Base-by-base conservation (phyloP, 1,140 invertebrate species). In the Archivesica marissinica region DNA sequence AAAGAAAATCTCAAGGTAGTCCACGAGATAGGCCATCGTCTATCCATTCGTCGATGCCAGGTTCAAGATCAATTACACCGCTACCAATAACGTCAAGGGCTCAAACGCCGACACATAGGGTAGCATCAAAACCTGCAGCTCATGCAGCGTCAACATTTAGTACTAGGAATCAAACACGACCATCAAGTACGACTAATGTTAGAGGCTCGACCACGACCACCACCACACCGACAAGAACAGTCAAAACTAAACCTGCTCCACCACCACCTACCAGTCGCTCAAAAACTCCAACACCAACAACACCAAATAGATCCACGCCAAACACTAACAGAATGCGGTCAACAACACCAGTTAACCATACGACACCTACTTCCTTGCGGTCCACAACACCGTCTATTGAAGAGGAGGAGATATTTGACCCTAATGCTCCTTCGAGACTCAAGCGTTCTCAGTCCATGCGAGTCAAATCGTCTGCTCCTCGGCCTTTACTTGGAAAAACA, bases 381-480 rank as follows among this genome's bases (percentile, higher is more conserved):
- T 70, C 79, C 17, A 81, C 41, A 25, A 70, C 79, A 2, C 79
- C 79, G 20, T 35, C 79, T 13, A 81, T 81, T 23, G 77, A 61
- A 50, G 79, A 81, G 33, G 77, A 79, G 68, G 56, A 38, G 3
- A 61, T 66, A 47, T 66, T 66, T 23, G 77, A 79, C 25, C 79
- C 79, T 38, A 50, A 52, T 84, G 56, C 78, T 33, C 68, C 78
- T n/a, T 79, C 47, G 28, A 79, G 82, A 35, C 88, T 92, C 23
- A 86, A 78, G 41, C 74, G 91, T 23, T 90, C 91, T 6, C 90
- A 91, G 82, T 92, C 91, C 28, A 86, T 92, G 86, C 83, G 91
- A 11, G 80, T 91, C 0, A 88, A 87, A 41, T 89, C 91, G 6
- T 64, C 47, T 28, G 66, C 52, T n/a, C 41, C 81, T 23, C 44